Evolutionary conservation across 2,888 invertebrate genomes (phyloP).

Genomic region (Ennomos quercinarius): DNA sequence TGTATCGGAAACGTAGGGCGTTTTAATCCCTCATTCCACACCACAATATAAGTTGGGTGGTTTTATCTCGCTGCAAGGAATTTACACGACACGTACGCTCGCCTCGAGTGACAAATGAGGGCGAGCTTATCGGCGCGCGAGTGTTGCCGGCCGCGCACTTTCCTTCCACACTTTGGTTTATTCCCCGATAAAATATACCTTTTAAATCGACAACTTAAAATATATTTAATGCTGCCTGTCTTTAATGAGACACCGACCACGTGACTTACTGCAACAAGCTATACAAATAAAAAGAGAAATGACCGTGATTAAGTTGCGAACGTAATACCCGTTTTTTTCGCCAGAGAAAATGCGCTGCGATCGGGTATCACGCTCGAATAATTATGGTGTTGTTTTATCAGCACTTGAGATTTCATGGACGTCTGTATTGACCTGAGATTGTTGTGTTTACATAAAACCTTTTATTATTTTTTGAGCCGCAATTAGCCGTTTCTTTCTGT

Average conservation of each 20-base stretch:
- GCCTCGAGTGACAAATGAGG: constrained; percentile 81
- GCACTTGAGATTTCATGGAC: constrained; percentile 66
- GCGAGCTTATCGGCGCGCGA: constrained; percentile 67
- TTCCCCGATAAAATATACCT: constrained; percentile 49
- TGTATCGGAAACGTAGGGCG: constrained; percentile 47
- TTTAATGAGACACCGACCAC: constrained; percentile 65
- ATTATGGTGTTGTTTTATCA: constrained; percentile 71
- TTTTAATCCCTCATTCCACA: constrained; percentile 58
- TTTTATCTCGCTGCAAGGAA: constrained; percentile 74
- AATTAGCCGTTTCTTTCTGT: constrained; percentile 15
- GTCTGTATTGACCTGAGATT: constrained; percentile 70
- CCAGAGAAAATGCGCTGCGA: constrained; percentile 56
- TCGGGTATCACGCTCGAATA: constrained; percentile 64
- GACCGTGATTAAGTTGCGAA: constrained; percentile 58
- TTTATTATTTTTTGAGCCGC: constrained; percentile 4
- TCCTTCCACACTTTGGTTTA: constrained; percentile 56
- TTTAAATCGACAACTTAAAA: constrained; percentile 45
- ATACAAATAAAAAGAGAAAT: constrained; percentile 51
- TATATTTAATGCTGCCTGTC: constrained; percentile 50
- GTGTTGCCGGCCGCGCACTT: constrained; percentile 59
- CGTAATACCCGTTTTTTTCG: constrained; percentile 50
- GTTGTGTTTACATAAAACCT: constrained; percentile 44
- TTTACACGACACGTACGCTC: constrained; percentile 76
- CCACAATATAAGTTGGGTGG: constrained; percentile 66
- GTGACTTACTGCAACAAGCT: constrained; percentile 53